These are phyloP conservation scores for Encarsia formosa DNA, from an alignment of 2,888 invertebrate species.

Conservation along the genomic window DNA sequence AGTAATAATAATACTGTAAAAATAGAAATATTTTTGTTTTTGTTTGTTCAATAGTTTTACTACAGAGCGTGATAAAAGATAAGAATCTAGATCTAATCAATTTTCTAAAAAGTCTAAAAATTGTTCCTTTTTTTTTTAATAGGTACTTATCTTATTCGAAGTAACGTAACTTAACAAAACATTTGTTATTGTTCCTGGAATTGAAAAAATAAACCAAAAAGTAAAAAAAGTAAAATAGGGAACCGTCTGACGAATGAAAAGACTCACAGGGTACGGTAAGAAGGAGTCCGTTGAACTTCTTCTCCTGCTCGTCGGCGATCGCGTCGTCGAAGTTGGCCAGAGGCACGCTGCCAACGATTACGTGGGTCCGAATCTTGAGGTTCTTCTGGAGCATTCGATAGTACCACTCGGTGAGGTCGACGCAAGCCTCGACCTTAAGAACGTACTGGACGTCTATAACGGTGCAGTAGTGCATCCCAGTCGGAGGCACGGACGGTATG, in stretches of 20 bases:
- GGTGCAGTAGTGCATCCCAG: slow-evolving; percentile 43
- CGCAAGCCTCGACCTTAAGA: slow-evolving; percentile 43
- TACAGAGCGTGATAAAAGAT: too few species aligned
- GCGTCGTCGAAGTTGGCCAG: slow-evolving; percentile 39
- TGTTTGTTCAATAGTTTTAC: too few species aligned
- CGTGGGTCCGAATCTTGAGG: slow-evolving; percentile 38
- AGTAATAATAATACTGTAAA: too few species aligned
- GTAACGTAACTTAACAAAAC: too few species aligned
- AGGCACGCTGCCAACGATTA: slow-evolving; percentile 41
- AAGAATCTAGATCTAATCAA: too few species aligned
- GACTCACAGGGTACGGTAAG: neutral
- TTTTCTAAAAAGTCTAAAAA: too few species aligned
- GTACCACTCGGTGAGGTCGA: slow-evolving; percentile 43
- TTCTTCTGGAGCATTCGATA: slow-evolving; percentile 44
- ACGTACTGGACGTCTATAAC: slow-evolving; percentile 47
- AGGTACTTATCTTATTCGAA: too few species aligned
- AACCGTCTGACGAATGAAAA: too few species aligned
- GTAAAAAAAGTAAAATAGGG: neutral
- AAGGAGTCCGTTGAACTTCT: neutral
- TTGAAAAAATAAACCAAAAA: neutral
- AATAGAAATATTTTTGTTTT: too few species aligned
- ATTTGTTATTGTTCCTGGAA: neutral
- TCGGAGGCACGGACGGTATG: slow-evolving; percentile 47
- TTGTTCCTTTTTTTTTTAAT: too few species aligned
- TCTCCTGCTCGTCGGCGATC: neutral